Conservation (phyloP, 2,113 vertebrate genomes). For the Oncorhynchus kisutch region DNA sequence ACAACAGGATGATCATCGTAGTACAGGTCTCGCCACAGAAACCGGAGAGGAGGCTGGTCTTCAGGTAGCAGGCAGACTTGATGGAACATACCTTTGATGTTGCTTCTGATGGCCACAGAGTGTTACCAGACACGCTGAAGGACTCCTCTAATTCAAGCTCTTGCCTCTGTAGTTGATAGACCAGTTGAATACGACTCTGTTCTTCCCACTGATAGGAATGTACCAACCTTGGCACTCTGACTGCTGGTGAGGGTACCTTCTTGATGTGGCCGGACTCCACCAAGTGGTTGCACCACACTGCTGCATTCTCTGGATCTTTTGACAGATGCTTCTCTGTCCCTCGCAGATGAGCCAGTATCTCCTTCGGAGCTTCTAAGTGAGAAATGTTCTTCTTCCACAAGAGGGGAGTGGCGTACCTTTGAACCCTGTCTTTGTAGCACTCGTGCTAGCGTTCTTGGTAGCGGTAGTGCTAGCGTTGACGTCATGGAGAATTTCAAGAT, state of each 20-base stretch:
- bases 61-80: not conserved
- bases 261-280: not conserved
- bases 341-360: not conserved
- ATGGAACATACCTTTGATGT: not conserved
- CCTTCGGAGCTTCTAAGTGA: not conserved
- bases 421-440: not conserved
- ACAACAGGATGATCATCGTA: no score
- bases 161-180: not conserved
- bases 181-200: not conserved
- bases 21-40: no score
- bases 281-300: not conserved
- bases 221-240: not conserved
- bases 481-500: slow-evolving; percentile 4
- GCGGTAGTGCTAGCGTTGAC: slow-evolving; percentile 1
- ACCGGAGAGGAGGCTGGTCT: not conserved
- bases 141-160: not conserved
- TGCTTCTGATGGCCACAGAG: not conserved
- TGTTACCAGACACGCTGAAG: not conserved
- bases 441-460: not conserved
- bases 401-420: slow-evolving; percentile 4
- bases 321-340: not conserved
- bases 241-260: not conserved
- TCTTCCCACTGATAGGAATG: not conserved
- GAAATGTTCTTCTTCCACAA: not conserved
- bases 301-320: not conserved